Evolutionary conservation across 2,797 vertebrate species (phyloP), one percentile per base, ranked within the genome.

Genomic region (Leptodactylus fallax): DNA sequence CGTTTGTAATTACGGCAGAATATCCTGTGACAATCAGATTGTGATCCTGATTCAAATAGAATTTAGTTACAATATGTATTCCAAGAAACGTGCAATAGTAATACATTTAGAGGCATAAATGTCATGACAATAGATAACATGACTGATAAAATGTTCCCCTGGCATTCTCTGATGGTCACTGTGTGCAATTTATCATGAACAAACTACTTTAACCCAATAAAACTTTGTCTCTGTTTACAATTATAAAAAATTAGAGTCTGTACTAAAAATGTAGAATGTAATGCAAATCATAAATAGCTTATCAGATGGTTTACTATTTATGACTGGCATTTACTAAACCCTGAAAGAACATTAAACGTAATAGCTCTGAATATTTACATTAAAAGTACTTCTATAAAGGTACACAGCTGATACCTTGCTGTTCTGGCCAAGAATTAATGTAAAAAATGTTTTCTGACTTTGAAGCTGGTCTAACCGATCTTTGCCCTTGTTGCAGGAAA

Each of bases 401-500:
- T 71, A 49, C 53, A n/a, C 76, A 80, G 87, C 51, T 69, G 74
- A 79, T 55, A 84, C 47, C 49, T 71, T 79, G 78, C 19, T 71
- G 17, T 55, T 72, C 65, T 53, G 49, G 74, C 87, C 76, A 86
- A 86, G 49, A 76, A 78, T 77, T 86, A 53, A 85, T 86, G 69
- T 89, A 77, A 78, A 81, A 51, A 78, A 56, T 60, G 81, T 79
- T 82, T 86, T 89, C 27, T 79, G n/a, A 36, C 58, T 83, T 83
- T 86, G 71, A 74, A 89, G 85, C 88, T 71, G 79, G 72, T 79
- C 60, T 86, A 51, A 77, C 79, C 71, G 63, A 86, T 86, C 79
- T 88, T 78, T 89, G 63, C 60, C 84, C 71, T 76, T 71, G 56
- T 79, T 72, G 86, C 85, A 89, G 87, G 87, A 89, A 89, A 89